Percentiles rank a stretch among this genome's conserved stretches.
Conservation (phyloP, 2,888 invertebrate genomes). For the Clunio marinus region DNA sequence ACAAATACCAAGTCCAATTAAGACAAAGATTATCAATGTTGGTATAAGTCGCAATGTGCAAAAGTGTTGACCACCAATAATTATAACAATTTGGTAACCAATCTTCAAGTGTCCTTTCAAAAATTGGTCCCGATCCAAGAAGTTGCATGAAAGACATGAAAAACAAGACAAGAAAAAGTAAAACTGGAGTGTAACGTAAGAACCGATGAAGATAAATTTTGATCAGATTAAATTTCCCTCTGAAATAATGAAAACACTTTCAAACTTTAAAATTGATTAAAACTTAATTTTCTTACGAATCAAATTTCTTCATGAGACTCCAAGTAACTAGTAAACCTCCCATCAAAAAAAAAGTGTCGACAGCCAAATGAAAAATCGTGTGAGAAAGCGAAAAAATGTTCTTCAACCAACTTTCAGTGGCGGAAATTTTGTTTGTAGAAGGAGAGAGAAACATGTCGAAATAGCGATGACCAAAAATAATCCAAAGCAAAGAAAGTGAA, state of each 20-base stretch:
- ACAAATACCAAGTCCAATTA: conserved; percentile 32
- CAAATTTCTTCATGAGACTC: conserved; percentile 21
- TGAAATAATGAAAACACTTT: too few relatives aligned
- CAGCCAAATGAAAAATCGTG: conserved; percentile 2
- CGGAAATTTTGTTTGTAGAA: not conserved
- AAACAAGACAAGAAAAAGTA: not conserved
- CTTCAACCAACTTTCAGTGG: not conserved
- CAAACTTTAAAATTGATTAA: not conserved
- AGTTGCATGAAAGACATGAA: not conserved
- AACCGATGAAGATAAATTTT: conserved; percentile 26
- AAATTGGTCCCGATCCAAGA: not conserved
- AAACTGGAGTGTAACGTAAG: conserved; percentile 30
- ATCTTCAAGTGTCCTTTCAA: conserved; percentile 1
- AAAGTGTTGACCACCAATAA: conserved; percentile 32
- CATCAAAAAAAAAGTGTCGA: conserved; percentile 25
- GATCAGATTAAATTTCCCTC: not conserved
- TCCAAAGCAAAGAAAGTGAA: conserved; percentile 53
- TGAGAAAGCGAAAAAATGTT: not conserved
- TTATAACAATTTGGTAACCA: conserved; percentile 1
- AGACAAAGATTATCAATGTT: conserved; percentile 4
- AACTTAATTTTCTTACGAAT: not conserved
- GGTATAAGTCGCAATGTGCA: conserved; percentile 36
- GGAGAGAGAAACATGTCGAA: not conserved
- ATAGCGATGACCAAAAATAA: conserved; percentile 49
- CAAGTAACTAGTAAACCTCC: not conserved